These are phyloP conservation scores for Phaenicophaeus curvirostris DNA, from an alignment of 2,797 vertebrate species.

Conservation along the genomic window DNA sequence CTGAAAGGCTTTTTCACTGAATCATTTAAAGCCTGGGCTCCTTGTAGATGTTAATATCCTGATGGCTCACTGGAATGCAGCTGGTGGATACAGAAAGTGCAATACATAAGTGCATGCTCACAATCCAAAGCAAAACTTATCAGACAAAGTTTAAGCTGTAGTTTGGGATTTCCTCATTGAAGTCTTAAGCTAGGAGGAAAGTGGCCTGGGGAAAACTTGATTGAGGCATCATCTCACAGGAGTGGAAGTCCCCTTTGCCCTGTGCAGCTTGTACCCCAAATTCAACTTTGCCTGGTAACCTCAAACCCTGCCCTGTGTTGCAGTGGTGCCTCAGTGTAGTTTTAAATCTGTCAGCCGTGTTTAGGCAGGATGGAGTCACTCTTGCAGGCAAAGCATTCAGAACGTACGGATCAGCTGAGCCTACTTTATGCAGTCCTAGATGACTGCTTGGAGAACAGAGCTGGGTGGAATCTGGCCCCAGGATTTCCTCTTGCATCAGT, in stretches of 20 bases:
- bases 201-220: not conserved
- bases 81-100: slow-evolving; percentile 13
- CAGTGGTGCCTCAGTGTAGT: rapidly evolving
- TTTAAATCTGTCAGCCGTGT: not conserved
- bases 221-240: rapidly evolving
- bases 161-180: not conserved
- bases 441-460: rapidly evolving
- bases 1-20: slow-evolving; percentile 33
- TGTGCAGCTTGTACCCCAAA: rapidly evolving
- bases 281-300: rapidly evolving
- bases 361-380: rapidly evolving
- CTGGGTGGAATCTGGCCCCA: not conserved
- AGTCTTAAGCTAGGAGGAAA: not conserved
- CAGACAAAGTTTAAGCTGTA: not conserved
- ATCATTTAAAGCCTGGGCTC: slow-evolving; percentile 36
- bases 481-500: not conserved
- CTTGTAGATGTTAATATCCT: slow-evolving; percentile 57
- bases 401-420: rapidly evolving
- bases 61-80: slow-evolving; percentile 2
- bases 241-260: not conserved
- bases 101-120: not conserved
- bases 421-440: rapidly evolving
- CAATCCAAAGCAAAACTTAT: not conserved
- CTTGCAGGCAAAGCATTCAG: not conserved
- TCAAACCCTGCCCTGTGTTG: rapidly evolving